Conservation (phyloP, 2,113 vertebrate species). For the Muscicapa adusta region DNA sequence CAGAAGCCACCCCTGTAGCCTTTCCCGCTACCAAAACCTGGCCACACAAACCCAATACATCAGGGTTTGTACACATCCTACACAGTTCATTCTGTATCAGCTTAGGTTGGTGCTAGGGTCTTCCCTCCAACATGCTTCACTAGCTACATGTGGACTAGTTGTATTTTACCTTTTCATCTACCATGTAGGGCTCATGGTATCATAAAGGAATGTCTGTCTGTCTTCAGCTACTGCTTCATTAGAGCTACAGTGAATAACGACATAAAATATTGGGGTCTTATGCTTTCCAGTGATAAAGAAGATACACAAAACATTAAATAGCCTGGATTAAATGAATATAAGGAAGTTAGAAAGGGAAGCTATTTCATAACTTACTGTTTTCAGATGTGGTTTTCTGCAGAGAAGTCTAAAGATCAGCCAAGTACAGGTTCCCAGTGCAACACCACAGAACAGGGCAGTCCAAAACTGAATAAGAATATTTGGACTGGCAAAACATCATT, state of each 20-base stretch:
- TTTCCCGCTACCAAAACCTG: not conserved
- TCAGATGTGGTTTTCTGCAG: not conserved
- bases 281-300: not conserved
- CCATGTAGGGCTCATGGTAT: not conserved
- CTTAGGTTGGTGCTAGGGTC: accelerated
- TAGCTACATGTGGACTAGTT: not conserved
- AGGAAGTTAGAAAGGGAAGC: not conserved
- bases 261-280: not conserved
- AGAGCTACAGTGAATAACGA: not conserved
- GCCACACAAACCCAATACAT: not conserved
- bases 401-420: not conserved
- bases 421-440: not conserved
- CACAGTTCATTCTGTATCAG: not conserved
- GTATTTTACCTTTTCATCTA: not conserved
- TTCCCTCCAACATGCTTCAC: not conserved
- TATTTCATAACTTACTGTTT: not conserved
- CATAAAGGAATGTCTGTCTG: not conserved
- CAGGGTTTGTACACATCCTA: not conserved
- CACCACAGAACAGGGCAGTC: not conserved
- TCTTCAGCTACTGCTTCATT: not conserved
- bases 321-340: not conserved
- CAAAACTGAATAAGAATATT: not conserved
- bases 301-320: not conserved
- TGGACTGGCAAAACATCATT: not conserved
- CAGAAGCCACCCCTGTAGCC: not conserved